phyloP scores from a whole-genome alignment of 1,140 invertebrate genomes.

The Araneus ventricosus region DNA sequence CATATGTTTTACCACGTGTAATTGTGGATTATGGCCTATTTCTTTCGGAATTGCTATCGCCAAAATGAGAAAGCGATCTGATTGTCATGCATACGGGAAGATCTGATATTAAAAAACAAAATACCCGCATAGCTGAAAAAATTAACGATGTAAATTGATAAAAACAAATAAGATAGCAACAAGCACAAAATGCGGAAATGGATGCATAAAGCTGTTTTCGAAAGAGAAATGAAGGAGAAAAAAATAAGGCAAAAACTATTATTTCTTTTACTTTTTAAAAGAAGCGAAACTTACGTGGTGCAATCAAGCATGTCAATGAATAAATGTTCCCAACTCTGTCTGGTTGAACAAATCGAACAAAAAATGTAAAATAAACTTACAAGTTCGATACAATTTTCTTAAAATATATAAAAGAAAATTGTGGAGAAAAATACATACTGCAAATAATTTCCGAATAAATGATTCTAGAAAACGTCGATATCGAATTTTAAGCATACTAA shows the following conservation, averaged over 20 bases:
- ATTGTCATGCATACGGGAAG: neutral
- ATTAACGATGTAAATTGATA: neutral
- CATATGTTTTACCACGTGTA: constrained; percentile 63
- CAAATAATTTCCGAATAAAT: too few species aligned
- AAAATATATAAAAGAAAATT: too few species aligned
- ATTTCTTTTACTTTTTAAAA: neutral
- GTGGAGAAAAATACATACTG: too few species aligned
- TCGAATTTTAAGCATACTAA: too few species aligned
- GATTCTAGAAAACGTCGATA: too few species aligned
- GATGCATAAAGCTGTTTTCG: neutral
- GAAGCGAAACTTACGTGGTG: neutral
- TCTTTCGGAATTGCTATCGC: neutral
- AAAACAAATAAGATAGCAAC: neutral
- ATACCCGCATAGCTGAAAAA: neutral
- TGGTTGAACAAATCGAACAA: neutral
- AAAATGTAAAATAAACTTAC: neutral
- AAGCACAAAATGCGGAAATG: neutral
- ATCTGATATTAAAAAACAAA: neutral
- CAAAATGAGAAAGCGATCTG: neutral
- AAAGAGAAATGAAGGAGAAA: neutral
- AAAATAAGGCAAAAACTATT: neutral
- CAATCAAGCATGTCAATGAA: neutral
- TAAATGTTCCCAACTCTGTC: neutral
- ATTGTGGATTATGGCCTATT: constrained; percentile 1
- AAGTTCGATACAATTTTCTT: neutral